Percentiles rank a stretch among this genome's conserved stretches.
phyloP scores from a whole-genome alignment of 2,113 vertebrate genomes.

The Macquaria australasica region DNA sequence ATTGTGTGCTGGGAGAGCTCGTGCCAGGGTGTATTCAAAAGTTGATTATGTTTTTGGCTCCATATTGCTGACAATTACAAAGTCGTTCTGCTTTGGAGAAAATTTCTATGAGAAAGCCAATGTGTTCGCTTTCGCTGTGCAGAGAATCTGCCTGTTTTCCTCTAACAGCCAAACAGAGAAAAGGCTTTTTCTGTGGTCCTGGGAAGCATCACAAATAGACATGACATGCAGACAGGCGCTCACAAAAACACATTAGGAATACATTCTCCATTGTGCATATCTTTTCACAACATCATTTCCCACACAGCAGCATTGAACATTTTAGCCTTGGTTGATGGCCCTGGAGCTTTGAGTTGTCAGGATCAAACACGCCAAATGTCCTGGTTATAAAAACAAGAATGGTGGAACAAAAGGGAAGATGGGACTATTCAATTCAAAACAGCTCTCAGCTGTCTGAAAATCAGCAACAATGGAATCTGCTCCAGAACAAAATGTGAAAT shows the following conservation, averaged over 20 bases:
- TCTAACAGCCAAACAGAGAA: slow-evolving; percentile 44
- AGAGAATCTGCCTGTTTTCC: slow-evolving; percentile 43
- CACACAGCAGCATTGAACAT: slow-evolving; percentile 51
- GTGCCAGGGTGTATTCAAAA: slow-evolving; percentile 59
- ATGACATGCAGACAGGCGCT: slow-evolving; percentile 42
- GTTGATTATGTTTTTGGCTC: slow-evolving; percentile 71
- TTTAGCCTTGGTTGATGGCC: slow-evolving; percentile 56
- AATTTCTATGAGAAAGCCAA: slow-evolving; percentile 51
- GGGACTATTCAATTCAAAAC: slow-evolving; percentile 24
- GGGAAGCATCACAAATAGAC: slow-evolving; percentile 50
- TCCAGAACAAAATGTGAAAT: slow-evolving; percentile 27
- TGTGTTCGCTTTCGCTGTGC: slow-evolving; percentile 44
- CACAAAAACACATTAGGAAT: slow-evolving; percentile 61
- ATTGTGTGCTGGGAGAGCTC: slow-evolving; percentile 37
- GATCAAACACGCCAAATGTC: slow-evolving; percentile 53
- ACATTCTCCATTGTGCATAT: slow-evolving; percentile 57
- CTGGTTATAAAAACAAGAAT: slow-evolving; percentile 47
- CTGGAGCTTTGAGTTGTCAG: slow-evolving; percentile 53
- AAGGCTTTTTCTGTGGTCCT: slow-evolving; percentile 25
- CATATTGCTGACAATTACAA: slow-evolving; percentile 68
- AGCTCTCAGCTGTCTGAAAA: slow-evolving; percentile 14
- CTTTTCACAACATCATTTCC: slow-evolving; percentile 48
- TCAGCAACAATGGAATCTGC: slow-evolving; percentile 28
- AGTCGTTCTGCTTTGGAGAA: slow-evolving; percentile 61
- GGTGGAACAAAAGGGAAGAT: slow-evolving; percentile 44